Base-by-base conservation (phyloP, 2,888 invertebrate genomes). In the Acanthosoma haemorrhoidale region DNA sequence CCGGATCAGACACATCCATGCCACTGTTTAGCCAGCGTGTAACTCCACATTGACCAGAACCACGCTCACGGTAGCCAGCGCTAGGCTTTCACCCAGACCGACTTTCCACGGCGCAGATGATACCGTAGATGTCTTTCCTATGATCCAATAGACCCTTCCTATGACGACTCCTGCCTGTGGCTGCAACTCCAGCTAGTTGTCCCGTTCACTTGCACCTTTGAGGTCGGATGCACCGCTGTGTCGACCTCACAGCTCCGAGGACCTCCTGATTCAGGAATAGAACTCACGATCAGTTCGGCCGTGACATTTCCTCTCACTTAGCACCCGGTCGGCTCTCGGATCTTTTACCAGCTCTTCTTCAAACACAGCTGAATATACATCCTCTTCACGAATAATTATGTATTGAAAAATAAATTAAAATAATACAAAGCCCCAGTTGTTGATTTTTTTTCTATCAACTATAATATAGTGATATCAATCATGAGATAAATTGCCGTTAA, bases 11-110 rank as follows among this genome's bases (percentile, higher is more conserved):
- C 25, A 51, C 29, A 51, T 2, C 21, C n/a, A n/a, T n/a, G n/a
- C n/a, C n/a, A n/a, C n/a, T n/a, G n/a, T n/a, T n/a, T n/a, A n/a
- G n/a, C 25, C n/a, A 51, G 51, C 51, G 51, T 51, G n/a, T 25
- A 51, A 51, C 29, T 51, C 51, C 51, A 21, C n/a, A 51, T 51
- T 51, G 51, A 51, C 51, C 51, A 2, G 51, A 51, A 51, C 51
- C n/a, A n/a, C n/a, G n/a, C n/a, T n/a, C n/a, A 51, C 29, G 13
- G 29, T 21, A 5, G 4, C 25, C 51, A 25, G 21, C n/a, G 51
- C n/a, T 51, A 51, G 51, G 51, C 51, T 51, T 51, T 51, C 51
- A 25, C 51, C n/a, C n/a, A n/a, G n/a, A n/a, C n/a, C 25, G 21
- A 51, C 51, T 51, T 51, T 51, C 51, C 51, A 51, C 51, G n/a